Base-by-base conservation (phyloP, 2,113 vertebrate species). In the Aspidoscelis tigris region DNA sequence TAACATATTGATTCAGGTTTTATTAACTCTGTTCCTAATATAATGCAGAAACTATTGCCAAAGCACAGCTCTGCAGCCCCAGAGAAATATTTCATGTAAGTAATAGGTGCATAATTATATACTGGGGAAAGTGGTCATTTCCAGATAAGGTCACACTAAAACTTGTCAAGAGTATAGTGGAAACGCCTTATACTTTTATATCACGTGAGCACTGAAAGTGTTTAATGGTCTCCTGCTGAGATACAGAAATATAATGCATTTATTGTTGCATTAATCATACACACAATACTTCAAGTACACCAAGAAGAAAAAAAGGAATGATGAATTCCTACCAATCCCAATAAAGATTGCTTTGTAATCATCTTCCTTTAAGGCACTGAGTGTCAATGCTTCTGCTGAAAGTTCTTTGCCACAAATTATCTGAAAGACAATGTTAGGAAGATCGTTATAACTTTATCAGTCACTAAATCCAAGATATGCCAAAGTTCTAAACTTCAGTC, bases 281-380 rank as follows among this genome's bases (percentile, higher is more conserved):
- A 8, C 75, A 85, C 66, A 33, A 76, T 78, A 86, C 3, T 86
- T 83, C 75, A 22, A 72, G 41, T 20, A 78, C 39, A 66, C 73
- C 83, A 92, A 84, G 77, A 44, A 84, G 8, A 33, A 50, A 53
- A 77, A n/a, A 53, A 79, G 33, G 64, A 47, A 3, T 12, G 26
- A 89, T 61, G 72, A 78, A 3, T 86, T 93, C 97, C 96, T 91
- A 99, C 98, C 98, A 88, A 98, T 99, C 80, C 98, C 98, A 88
- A 99, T 96, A 90, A 98, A 99, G 89, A 96, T 94, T 7, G 90
- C 97, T 87, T 96, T 89, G 82, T 96, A 98, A 55, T 97, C 98
- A 58, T 97, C 95, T 69, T 97, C 91, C 84, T 96, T 98, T 92
- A 99, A 94, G 39, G 96, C 96, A 2, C 0, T 73, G 70, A 99